Base-by-base conservation (phyloP, 1,140 invertebrate genomes). In the Drosophila equinoxialis region DNA sequence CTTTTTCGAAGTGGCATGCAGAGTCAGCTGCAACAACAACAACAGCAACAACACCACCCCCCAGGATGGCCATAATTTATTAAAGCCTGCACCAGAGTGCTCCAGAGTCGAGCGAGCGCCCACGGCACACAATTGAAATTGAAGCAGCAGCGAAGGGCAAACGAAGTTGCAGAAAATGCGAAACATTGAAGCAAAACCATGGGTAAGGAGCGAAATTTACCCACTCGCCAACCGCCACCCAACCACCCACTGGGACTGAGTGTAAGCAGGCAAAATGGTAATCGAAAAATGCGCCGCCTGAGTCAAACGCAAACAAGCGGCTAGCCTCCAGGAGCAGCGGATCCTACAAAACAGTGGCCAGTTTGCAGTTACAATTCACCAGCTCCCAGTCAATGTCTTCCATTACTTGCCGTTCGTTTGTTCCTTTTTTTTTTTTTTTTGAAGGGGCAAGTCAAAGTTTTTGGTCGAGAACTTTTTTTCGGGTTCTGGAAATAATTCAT, bases 31-130 rank as follows among this genome's bases (percentile, higher is more conserved):
- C 66, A 65, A 55, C n/a, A 51, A 41, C 71, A 79, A 35, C 76
- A 20, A 35, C 14, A n/a, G n/a, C n/a, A n/a, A n/a, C n/a, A 30
- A 11, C 39, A 48, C 54, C 0, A 10, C 35, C 54, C 64, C 68
- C 71, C 82, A 58, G 54, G 71, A 72, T 68, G 71, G 65, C 71
- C 67, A 89, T 89, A 89, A 89, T 89, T 89, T 89, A 89, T 89
- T 89, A 89, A 89, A 89, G 84, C 85, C 84, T 89, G 84, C 84
- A 86, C 83, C 83, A 71, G 83, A 86, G 83, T 86, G 84, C 84
- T 81, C 80, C 82, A 81, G 76, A 86, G 83, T 87, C 72, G 83
- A 78, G 79, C 83, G 76, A 51, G 79, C 65, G 79, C 83, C 82
- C 75, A 59, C 63, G 65, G 74, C 77, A 79, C 77, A 89, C 84